Base-by-base conservation (phyloP, 2,888 invertebrate species). In the Amphiduros pacificus region DNA sequence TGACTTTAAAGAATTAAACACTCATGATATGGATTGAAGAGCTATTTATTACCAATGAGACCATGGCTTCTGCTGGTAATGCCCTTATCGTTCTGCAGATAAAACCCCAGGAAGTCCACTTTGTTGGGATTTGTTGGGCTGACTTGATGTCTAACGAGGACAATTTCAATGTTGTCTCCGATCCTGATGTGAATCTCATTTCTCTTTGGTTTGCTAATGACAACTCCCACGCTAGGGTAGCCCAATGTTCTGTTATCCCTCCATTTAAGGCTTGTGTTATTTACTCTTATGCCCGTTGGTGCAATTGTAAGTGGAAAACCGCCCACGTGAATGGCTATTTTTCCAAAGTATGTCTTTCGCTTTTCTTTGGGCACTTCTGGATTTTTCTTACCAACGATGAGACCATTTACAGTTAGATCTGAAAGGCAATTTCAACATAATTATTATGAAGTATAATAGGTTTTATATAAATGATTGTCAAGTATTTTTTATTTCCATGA, bases 71-170 rank as follows among this genome's bases (percentile, higher is more conserved):
- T 26, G 6, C 53, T 50, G 1, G 66, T 62, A 14, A 68, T 53
- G 0, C 62, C 62, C 1, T 22, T 26, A 26, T 40, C 53, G 28
- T 62, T 41, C 17, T 58, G 48, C 20, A 68, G 28, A 48, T 68
- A 68, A 44, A 68, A 62, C n/a, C 68, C 68, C 27, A 68, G 52
- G 44, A 58, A 68, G 50, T 52, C 49, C 41, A 64, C 60, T 32
- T 62, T 66, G 27, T 40, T 50, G 1, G 49, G 53, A 27, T 50
- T 24, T 9, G 20, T 22, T 3, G 29, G 11, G 17, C 36, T 49
- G 24, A 51, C 56, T 27, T 60, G 48, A 29, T 68, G 68, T 24
- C 64, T 36, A 41, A 66, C 40, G 14, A 67, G 24, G 5, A 58
- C 26, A 28, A 67, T 55, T 29, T 20, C 31, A 14, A 55, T 44